phyloP scores from a whole-genome alignment of 2,797 vertebrate genomes.

The Petrocephalus schoutedeni region DNA sequence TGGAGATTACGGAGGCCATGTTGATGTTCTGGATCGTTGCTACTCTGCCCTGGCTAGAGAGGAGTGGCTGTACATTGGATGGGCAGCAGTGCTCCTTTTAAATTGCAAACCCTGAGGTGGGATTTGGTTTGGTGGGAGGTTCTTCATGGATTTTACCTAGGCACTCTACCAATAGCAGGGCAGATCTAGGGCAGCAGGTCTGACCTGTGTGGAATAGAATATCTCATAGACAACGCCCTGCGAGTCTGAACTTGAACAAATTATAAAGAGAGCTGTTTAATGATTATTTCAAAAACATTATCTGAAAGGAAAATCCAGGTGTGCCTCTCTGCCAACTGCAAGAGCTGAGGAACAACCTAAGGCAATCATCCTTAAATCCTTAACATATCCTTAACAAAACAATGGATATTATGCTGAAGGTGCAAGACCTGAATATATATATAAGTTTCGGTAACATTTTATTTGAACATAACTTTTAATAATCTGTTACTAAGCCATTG shows the following conservation, averaged over 20 bases:
- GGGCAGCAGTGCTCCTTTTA: conserved; percentile 11
- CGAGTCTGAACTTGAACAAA: conserved; percentile 2
- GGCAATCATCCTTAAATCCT: neutral
- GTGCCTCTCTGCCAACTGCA: neutral
- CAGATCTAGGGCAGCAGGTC: neutral
- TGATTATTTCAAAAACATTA: conserved; percentile 9
- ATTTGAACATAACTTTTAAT: neutral
- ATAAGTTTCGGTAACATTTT: neutral
- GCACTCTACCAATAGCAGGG: neutral
- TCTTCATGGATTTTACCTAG: neutral
- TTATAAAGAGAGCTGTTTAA: neutral
- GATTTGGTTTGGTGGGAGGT: conserved; percentile 1
- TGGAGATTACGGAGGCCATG: neutral
- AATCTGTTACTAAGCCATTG: neutral
- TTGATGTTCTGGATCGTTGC: neutral
- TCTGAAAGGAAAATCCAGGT: conserved; percentile 6
- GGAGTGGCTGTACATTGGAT: neutral
- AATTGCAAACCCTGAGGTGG: neutral
- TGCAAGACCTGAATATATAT: neutral
- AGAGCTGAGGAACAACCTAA: neutral
- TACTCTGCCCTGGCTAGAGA: conserved; percentile 19
- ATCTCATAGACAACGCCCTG: conserved; percentile 1
- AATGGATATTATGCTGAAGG: neutral
- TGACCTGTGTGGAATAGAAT: conserved; percentile 8
- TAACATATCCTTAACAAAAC: neutral